Evolutionary conservation across 1,140 invertebrate genomes (phyloP), one percentile per base, ranked within the genome.

Genomic region (Brachionus paranguensis): DNA sequence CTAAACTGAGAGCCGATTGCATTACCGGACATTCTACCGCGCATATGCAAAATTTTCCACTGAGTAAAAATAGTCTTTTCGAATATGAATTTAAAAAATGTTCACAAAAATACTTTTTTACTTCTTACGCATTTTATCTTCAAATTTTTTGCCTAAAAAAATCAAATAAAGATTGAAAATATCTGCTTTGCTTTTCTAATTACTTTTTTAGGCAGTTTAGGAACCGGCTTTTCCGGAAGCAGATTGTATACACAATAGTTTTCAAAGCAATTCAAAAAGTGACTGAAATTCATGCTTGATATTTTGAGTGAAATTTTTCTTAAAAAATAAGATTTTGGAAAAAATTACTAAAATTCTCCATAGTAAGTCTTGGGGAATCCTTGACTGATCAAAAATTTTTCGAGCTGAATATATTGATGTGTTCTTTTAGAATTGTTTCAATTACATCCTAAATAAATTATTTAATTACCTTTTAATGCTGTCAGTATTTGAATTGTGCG

Each of bases 301-400:
- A 17, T 76, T 27, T 50, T 37, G n/a, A 37, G 33, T 37, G 33
- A 37, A 37, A 37, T 37, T 37, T 37, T 37, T 37, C 33, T 37
- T 7, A 37, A 37, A 37, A 37, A 37, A 37, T 37, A 37, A 37
- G 33, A 37, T 0, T 3, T 7, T 37, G 33, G 6, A 7, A 37
- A 37, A 37, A 37, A 20, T 64, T 81, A 81, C 78, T 81, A 81
- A 24, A 81, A 64, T 68, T 81, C 78, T 37, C 78, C 78, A 27
- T 27, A 20, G 64, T 45, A 81, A 33, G 53, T 81, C 24, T 11
- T 45, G n/a, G 53, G 53, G 1, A 20, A 12, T 43, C 78, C 78
- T 20, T 14, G 17, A 64, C 37, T 41, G n/a, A 8, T 29, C 12
- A 81, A 33, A 33, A 20, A 27, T 11, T 64, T 27, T 47, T 81